phyloP scores from a whole-genome alignment of 35 echinoderm and acorn worm species.

The Apostichopus parvimensis region DNA sequence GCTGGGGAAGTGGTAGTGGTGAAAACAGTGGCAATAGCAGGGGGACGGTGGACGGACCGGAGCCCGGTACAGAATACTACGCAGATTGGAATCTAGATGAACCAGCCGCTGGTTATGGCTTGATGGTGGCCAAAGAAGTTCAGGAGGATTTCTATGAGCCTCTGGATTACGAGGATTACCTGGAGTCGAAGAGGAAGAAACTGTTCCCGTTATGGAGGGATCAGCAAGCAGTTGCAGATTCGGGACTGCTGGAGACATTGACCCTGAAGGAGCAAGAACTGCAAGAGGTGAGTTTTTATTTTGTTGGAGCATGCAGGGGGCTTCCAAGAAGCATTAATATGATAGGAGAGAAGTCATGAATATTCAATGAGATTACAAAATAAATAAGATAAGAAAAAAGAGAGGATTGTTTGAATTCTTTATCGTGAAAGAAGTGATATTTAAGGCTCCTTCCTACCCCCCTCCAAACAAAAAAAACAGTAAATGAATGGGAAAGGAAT shows the following conservation, averaged over 20 bases:
- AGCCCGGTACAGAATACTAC: not conserved
- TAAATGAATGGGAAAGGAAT: too few species aligned
- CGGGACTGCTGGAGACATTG: not conserved
- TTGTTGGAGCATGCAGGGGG: too few species aligned
- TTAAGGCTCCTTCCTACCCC: too few species aligned
- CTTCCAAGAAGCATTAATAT: too few species aligned
- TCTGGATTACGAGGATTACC: constrained; percentile 33
- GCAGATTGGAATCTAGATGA: constrained; percentile 3
- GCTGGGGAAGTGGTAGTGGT: not conserved
- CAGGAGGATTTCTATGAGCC: constrained; percentile 28
- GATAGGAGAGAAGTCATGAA: too few species aligned
- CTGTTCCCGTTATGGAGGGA: constrained; percentile 44
- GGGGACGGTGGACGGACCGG: not conserved
- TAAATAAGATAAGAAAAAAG: too few species aligned
- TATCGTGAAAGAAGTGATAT: too few species aligned
- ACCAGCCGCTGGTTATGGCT: not conserved
- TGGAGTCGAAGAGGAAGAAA: constrained; percentile 42
- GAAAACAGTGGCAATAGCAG: not conserved
- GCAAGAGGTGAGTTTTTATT: constrained; percentile 7
- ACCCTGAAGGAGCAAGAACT: constrained; percentile 4
- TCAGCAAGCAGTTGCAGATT: not conserved
- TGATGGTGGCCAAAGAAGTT: not conserved
- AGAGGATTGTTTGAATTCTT: too few species aligned
- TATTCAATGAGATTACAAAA: too few species aligned
- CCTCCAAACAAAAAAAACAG: too few species aligned